Percentiles rank a stretch among this genome's conserved stretches.
These are phyloP conservation scores for Eristalinus aeneus DNA, from an alignment of 2,888 invertebrate genomes.

Conservation along the genomic window DNA sequence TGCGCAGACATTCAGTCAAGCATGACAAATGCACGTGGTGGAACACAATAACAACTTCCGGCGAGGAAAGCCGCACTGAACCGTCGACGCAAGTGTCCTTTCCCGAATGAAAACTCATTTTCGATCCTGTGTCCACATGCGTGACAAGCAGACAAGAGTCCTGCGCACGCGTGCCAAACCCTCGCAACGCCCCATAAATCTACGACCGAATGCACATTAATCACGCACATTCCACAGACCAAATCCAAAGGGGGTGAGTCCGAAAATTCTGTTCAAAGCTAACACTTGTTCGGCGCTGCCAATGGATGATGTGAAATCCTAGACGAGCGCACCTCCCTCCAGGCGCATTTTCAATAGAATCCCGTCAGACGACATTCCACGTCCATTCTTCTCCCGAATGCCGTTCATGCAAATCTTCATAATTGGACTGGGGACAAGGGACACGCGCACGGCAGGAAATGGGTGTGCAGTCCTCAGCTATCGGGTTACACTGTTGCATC, in stretches of 20 bases:
- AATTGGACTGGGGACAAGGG: constrained; percentile 61
- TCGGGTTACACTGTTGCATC: constrained; percentile 67
- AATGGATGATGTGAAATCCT: constrained; percentile 19
- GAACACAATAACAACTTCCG: constrained; percentile 71
- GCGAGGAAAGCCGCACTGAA: constrained; percentile 53
- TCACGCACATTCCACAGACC: constrained; percentile 24
- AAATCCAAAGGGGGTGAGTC: constrained; percentile 23
- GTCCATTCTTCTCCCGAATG: constrained; percentile 10
- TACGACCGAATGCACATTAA: constrained; percentile 50
- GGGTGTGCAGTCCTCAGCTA: constrained; percentile 62
- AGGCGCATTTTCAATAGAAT: constrained; percentile 10
- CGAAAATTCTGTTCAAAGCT: constrained; percentile 52
- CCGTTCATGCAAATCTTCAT: constrained; percentile 65
- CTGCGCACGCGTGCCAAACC: constrained; percentile 66
- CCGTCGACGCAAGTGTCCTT: constrained; percentile 52
- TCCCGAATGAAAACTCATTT: constrained; percentile 23
- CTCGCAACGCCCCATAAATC: constrained; percentile 64
- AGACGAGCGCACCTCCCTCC: constrained; percentile 12
- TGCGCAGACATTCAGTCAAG: constrained; percentile 37
- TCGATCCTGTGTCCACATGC: constrained; percentile 20
- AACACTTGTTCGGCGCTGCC: constrained; percentile 50
- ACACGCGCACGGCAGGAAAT: constrained; percentile 72
- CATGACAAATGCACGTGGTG: constrained; percentile 64
- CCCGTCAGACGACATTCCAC: constrained; percentile 43
- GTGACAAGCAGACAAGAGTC: constrained; percentile 40